Conservation (phyloP, 2,797 vertebrate species). For the Danio choprae region DNA sequence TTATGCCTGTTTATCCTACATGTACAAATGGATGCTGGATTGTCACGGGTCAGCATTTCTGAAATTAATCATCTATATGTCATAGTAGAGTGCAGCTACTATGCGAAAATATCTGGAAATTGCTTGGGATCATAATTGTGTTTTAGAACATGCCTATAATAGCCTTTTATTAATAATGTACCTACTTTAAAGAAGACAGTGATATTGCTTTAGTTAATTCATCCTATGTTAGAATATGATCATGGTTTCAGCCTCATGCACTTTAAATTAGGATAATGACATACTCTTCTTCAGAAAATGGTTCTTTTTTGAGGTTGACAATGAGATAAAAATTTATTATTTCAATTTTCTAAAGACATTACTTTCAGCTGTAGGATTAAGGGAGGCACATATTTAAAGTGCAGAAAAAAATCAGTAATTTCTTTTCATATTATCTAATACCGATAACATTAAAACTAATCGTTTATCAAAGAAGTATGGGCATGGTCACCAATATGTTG, state of each 20-base stretch:
- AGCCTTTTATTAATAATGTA: slow-evolving; percentile 7
- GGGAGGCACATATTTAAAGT: too few species aligned
- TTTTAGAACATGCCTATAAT: slow-evolving; percentile 19
- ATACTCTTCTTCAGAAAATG: not conserved
- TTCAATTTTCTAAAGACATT: not conserved
- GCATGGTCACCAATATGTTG: too few species aligned
- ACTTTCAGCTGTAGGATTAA: not conserved
- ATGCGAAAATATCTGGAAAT: not conserved
- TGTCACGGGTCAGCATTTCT: slow-evolving; percentile 10
- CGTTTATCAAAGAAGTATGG: too few species aligned
- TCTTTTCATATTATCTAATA: too few species aligned
- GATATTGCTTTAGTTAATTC: slow-evolving; percentile 16
- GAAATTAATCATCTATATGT: slow-evolving; percentile 18
- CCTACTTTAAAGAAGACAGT: slow-evolving; percentile 12
- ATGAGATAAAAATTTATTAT: not conserved
- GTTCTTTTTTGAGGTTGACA: not conserved
- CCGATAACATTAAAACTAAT: too few species aligned
- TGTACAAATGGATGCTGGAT: not conserved
- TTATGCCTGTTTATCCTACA: slow-evolving; percentile 4
- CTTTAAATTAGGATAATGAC: not conserved
- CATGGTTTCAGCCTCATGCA: not conserved
- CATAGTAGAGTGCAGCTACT: slow-evolving; percentile 2
- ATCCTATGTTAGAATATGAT: slow-evolving; percentile 7
- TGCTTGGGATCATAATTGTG: slow-evolving; percentile 18
- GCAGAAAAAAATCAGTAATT: too few species aligned